A percentile compares a stretch with the other conserved stretches of the same genome.
These are phyloP conservation scores for Gracilinanus agilis DNA, from an alignment of 2,113 vertebrate genomes.

Conservation along the genomic window DNA sequence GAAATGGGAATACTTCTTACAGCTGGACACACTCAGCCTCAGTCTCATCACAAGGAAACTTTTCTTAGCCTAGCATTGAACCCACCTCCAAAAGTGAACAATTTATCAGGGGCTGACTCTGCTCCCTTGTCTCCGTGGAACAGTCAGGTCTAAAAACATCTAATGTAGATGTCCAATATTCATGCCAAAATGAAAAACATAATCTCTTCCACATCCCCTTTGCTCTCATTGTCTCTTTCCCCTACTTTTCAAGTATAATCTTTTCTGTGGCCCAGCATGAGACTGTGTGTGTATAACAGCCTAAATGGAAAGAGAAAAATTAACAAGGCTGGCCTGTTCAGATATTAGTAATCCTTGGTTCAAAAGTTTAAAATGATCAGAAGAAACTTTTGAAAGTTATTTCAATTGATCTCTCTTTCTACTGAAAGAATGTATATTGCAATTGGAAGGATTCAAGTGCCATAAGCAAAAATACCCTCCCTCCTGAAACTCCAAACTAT, in stretches of 20 bases:
- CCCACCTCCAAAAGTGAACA: not conserved
- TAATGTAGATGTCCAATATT: not conserved
- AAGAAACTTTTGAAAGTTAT: not conserved
- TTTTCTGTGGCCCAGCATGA: not conserved
- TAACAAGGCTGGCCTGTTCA: not conserved
- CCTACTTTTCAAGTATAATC: not conserved
- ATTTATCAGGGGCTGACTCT: not conserved
- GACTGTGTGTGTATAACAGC: not conserved
- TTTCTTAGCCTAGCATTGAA: not conserved
- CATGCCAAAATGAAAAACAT: not conserved
- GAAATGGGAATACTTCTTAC: not conserved
- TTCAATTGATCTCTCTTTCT: not conserved
- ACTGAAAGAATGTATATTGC: not conserved
- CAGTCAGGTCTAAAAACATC: not conserved
- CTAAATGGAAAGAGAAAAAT: not conserved
- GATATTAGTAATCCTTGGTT: not conserved
- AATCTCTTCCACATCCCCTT: not conserved
- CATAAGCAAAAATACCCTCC: not conserved
- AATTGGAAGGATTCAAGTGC: not conserved
- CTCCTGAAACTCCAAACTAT: not conserved
- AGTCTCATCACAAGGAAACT: not conserved
- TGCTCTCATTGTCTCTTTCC: not conserved
- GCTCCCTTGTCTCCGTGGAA: not conserved
- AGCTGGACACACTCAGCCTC: not conserved
- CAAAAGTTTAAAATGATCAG: not conserved